Evolutionary conservation across 2,888 invertebrate genomes (phyloP), one percentile per base, ranked within the genome.

Genomic region (Drosophila mayaguana): DNA sequence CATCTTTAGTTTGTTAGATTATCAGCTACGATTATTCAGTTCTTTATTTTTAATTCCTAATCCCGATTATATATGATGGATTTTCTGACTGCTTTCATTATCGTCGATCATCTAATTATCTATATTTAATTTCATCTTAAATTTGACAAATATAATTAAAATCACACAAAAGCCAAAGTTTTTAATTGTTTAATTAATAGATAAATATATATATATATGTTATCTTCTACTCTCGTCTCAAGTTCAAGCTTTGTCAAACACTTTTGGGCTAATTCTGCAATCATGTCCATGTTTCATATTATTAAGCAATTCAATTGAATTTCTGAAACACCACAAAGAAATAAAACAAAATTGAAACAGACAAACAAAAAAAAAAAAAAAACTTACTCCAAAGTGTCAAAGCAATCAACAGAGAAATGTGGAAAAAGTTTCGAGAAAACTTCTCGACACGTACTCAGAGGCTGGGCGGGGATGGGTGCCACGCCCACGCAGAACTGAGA

Each of bases 341-440:
- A 64, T 32, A 40, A 34, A 68, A 42, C 25, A 53, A 63, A 76
- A 56, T 51, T 53, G 60, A 60, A 36, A 36, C 4, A 36, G 6
- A 36, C 1, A 36, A 11, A 36, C 4, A 36, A 1, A 40, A 40
- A 56, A 50, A 55, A 61, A 53, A 63, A 45, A 57, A 54, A 22
- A 69, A 70, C 72, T 80, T 72, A 64, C 69, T 78, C 66, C 68
- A 88, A 87, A 87, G 89, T 90, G 86, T 87, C 86, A 87, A 88
- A 88, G 86, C 89, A 87, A 87, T 87, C 84, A 85, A 74, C 71
- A 60, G 63, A 63, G 66, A 69, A 72, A 63, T 50, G 51, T 63
- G 71, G 72, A 64, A 83, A 88, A 86, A 79, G 70, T 88, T 90
- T 63, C 20, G 55, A 62, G 14, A 32, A 75, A 87, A 88, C 72